Evolutionary conservation across 2,113 vertebrate species (phyloP).

Genomic region (Micronycteris hirsuta): DNA sequence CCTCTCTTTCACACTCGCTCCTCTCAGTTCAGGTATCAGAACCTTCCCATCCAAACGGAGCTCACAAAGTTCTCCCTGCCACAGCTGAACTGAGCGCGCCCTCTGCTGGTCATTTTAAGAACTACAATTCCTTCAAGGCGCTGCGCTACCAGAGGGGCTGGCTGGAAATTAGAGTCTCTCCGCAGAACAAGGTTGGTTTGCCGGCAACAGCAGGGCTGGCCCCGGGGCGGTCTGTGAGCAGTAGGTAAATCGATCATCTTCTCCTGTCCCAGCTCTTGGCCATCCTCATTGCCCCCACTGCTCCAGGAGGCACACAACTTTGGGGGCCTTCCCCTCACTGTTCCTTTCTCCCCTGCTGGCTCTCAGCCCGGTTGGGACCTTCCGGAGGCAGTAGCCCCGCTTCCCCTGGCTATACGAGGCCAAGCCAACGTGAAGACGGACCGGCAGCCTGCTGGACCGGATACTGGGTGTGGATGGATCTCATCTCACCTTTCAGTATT

Average conservation of each 20-base stretch:
- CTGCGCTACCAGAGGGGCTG: accelerated
- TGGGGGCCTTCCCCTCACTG: not conserved
- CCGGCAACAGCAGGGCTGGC: not conserved
- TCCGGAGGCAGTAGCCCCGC: not conserved
- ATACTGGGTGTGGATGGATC: not conserved
- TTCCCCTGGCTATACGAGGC: not conserved
- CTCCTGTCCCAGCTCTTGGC: not conserved
- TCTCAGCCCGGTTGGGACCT: not conserved
- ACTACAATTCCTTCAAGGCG: not conserved
- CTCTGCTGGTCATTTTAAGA: not conserved
- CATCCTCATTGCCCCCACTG: not conserved
- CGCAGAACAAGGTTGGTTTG: not conserved
- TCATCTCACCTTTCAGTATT: not conserved
- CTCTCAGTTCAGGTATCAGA: not conserved
- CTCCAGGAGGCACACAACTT: not conserved
- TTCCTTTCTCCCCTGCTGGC: not conserved
- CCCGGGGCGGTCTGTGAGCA: not conserved
- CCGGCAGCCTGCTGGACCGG: not conserved
- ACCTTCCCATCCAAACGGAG: not conserved
- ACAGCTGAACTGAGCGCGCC: not conserved
- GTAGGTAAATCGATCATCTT: not conserved
- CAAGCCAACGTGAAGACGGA: not conserved
- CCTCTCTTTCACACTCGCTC: not conserved
- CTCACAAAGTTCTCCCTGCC: accelerated
- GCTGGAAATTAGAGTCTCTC: not conserved